phyloP scores from a whole-genome alignment of 2,797 vertebrate genomes.

The Zalophus californianus region DNA sequence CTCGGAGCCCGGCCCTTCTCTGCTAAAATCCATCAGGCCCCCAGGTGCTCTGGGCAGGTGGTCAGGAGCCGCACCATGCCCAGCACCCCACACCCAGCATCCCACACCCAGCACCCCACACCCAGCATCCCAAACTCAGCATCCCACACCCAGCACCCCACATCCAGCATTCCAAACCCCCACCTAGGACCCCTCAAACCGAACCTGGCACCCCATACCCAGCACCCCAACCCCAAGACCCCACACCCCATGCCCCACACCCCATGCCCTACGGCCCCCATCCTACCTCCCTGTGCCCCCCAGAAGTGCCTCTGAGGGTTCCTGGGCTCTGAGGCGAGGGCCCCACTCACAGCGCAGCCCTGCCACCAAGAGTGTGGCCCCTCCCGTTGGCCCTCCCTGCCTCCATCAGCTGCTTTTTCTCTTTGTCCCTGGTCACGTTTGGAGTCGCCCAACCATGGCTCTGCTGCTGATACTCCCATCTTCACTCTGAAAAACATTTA shows the following conservation, averaged over 20 bases:
- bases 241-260: background rate
- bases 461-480: too few relatives aligned
- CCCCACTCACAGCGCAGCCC: background rate
- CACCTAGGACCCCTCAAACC: too few relatives aligned
- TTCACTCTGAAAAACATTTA: too few relatives aligned
- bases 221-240: too few relatives aligned
- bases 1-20: background rate
- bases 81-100: background rate
- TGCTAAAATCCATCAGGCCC: background rate
- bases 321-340: background rate
- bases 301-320: background rate
- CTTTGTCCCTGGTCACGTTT: background rate
- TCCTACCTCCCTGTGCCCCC: background rate
- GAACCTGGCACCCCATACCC: background rate
- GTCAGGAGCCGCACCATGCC: background rate
- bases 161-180: background rate
- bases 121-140: background rate
- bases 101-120: too few relatives aligned
- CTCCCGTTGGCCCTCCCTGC: background rate
- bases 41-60: background rate
- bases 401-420: background rate
- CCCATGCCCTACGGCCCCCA: background rate
- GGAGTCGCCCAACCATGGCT: background rate
- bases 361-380: background rate
- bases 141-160: too few relatives aligned